Percentiles rank a stretch among this genome's conserved stretches.
Evolutionary conservation across 2,888 invertebrate genomes (phyloP).

Genomic region (Apotomis turbidana): DNA sequence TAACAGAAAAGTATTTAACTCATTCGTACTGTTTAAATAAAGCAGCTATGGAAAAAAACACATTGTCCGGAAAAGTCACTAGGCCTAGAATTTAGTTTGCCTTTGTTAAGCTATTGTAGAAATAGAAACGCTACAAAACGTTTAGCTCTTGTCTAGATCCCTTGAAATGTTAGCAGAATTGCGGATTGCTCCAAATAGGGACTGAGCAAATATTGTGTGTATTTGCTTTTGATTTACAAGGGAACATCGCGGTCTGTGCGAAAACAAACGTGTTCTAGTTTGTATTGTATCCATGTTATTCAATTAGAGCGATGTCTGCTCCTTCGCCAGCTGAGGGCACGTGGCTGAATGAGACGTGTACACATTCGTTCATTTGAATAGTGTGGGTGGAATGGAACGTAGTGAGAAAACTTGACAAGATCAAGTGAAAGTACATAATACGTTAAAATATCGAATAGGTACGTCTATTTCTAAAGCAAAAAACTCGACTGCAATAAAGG

Average conservation of each 20-base stretch:
- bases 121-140: not conserved
- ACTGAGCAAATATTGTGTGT: constrained; percentile 21
- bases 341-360: not conserved
- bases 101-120: no score
- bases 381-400: no score
- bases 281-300: constrained; percentile 10
- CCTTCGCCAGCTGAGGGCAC: not conserved
- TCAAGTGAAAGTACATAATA: no score
- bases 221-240: constrained; percentile 31
- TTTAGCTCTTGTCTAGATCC: not conserved
- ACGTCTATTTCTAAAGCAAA: no score
- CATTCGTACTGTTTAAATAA: no score
- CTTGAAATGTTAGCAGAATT: not conserved
- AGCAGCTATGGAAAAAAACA: no score
- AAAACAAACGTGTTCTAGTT: not conserved
- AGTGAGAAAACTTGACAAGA: no score
- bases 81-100: no score
- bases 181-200: not conserved
- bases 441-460: no score
- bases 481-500: no score
- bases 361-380: not conserved
- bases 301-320: constrained; percentile 3
- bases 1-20: no score
- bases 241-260: constrained; percentile 1
- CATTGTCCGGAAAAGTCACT: no score